Evolutionary conservation across 2,797 vertebrate genomes (phyloP), one percentile per base, ranked within the genome.

Genomic region (Darevskia nairensis): DNA sequence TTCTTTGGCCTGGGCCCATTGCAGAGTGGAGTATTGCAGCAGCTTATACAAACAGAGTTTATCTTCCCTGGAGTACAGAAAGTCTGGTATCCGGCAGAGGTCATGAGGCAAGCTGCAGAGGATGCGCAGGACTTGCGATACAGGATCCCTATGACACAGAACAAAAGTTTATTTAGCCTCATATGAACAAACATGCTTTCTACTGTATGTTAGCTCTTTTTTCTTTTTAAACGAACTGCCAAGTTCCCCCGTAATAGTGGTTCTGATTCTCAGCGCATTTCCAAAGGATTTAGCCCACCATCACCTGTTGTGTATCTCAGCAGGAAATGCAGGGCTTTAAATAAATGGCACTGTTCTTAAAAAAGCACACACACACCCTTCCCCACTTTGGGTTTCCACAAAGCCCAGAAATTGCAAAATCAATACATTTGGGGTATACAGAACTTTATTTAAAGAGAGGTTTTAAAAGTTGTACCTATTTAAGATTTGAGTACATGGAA

Each of bases 31-130:
- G 98, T 99, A 97, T 98, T 99, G 94, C 99, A 99, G 97, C 99
- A 99, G 96, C 98, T 98, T 97, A 99, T 99, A 92, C 99, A 99
- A 44, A 99, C 98, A 0, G 99, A 99, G 97, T 99, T 98, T 92
- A 99, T 96, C 95, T 97, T 97, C 90, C 98, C 98, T 0, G 97
- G 97, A 2, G 98, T 98, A 93, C 99, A 99, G 95, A 99, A 99
- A 97, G 98, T 98, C 96, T 99, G 99, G 97, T 99, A 99, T 35
- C 99, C 99, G 0, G 98, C 98, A 0, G 98, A 99, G 93, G 99
- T 98, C 32, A 99, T 99, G 94, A 99, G 98, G 89, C 99, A 99
- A 1, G 99, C 98, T 0, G 98, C 98, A 0, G 98, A 99, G 0
- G 99, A 99, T 0, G 99, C 99, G 2, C 99, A 99, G 0, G 99